Conservation (phyloP, 1,140 invertebrate species). For the Sarcophaga peregrina region DNA sequence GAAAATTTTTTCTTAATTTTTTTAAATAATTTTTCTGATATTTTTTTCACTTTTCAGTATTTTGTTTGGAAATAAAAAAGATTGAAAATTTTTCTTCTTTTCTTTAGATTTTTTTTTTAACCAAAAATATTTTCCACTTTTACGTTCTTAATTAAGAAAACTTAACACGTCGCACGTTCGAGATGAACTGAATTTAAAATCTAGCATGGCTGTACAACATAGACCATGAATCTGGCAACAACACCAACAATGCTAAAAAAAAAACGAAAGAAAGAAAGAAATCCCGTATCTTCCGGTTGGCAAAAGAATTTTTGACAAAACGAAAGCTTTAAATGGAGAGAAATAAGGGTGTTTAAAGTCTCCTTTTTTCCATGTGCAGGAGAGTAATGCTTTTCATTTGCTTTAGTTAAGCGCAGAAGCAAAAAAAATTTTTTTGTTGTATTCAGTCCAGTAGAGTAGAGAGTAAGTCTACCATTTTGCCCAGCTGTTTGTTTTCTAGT, state of each 20-base stretch:
- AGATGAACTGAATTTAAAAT: conserved; percentile 39
- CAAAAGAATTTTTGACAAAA: no score
- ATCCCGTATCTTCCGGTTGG: conserved; percentile 2
- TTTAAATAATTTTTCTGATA: neutral
- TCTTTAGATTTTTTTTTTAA: neutral
- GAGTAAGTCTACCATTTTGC: no score
- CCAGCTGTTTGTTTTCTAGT: no score
- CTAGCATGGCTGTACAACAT: neutral
- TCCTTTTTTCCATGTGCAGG: no score
- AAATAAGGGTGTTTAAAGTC: no score
- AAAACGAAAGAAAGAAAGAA: neutral
- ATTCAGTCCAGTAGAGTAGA: no score
- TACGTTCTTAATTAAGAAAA: conserved; percentile 32
- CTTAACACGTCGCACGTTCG: conserved; percentile 37
- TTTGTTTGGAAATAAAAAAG: no score
- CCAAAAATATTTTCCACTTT: neutral
- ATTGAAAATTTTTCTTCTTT: no score
- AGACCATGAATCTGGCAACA: conserved; percentile 28
- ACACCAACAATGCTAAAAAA: neutral
- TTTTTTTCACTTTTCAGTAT: neutral
- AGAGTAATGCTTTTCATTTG: no score
- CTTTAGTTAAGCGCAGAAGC: no score
- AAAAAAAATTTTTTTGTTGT: no score
- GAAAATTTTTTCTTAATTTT: neutral
- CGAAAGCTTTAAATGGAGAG: no score